Percentiles rank a stretch among this genome's conserved stretches.
Conservation (phyloP, 2,113 vertebrate species). For the Periophthalmus modestus region DNA sequence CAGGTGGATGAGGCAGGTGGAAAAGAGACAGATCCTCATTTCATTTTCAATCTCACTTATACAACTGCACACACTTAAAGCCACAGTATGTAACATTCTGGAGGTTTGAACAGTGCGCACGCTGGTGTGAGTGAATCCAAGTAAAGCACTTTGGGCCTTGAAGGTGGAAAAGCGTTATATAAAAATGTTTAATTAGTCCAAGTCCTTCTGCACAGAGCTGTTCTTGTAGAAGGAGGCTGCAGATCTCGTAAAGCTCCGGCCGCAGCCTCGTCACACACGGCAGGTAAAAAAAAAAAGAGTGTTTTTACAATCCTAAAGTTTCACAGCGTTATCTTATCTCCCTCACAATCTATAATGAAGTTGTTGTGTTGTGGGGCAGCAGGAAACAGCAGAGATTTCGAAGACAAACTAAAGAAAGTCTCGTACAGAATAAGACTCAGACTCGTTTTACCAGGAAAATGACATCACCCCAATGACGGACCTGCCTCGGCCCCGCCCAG, state of each 20-base stretch:
- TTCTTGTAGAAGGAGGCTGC: background rate
- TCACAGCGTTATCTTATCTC: constrained; percentile 1
- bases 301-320: background rate
- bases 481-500: too few species aligned
- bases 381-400: background rate
- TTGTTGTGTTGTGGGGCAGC: background rate
- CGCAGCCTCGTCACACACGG: background rate
- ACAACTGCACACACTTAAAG: background rate
- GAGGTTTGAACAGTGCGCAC: background rate
- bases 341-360: background rate
- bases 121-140: background rate
- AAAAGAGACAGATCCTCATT: background rate
- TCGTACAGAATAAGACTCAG: too few species aligned
- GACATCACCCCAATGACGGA: too few species aligned
- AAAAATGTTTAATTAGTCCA: too few species aligned
- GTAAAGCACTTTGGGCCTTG: too few species aligned
- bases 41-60: background rate
- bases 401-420: background rate
- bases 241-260: background rate
- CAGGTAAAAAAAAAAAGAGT: background rate
- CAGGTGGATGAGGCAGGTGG: background rate
- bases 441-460: too few species aligned
- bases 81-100: too few species aligned
- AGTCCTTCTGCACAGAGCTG: too few species aligned
- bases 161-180: too few species aligned